A percentile compares a stretch with the other conserved stretches of the same genome.
Conservation (phyloP, 2,888 invertebrate species). For the Portevinia maculata region DNA sequence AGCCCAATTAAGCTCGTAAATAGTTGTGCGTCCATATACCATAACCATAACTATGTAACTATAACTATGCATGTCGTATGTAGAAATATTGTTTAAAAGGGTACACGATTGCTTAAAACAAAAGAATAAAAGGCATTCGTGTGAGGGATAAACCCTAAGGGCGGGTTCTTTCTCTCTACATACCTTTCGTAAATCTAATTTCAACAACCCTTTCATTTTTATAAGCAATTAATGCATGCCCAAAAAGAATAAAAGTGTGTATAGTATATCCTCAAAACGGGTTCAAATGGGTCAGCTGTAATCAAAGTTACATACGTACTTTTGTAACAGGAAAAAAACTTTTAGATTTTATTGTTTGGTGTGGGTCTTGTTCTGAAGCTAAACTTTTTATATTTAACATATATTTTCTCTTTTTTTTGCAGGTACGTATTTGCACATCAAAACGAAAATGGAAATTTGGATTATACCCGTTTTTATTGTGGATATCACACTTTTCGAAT, state of each 20-base stretch:
- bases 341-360: background rate
- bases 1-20: constrained; percentile 58
- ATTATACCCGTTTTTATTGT: constrained; percentile 51
- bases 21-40: constrained; percentile 10
- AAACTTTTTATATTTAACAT: too few species aligned
- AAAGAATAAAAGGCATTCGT: constrained; percentile 21
- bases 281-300: constrained; percentile 54
- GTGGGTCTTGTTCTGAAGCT: constrained; percentile 25
- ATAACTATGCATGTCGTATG: constrained; percentile 10
- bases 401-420: constrained; percentile 37
- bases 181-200: constrained; percentile 50
- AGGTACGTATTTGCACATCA: constrained; percentile 55
- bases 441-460: constrained; percentile 43
- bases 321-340: constrained; percentile 4
- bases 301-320: constrained; percentile 24
- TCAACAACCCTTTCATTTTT: constrained; percentile 34
- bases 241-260: constrained; percentile 1
- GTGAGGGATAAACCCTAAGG: constrained; percentile 6
- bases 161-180: constrained; percentile 2
- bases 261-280: constrained; percentile 25
- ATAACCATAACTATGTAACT: background rate
- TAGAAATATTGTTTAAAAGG: constrained; percentile 18
- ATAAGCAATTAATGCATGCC: constrained; percentile 48
- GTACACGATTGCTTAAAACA: constrained; percentile 7
- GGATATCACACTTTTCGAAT: constrained; percentile 27